These are phyloP conservation scores for Sphaeramia orbicularis DNA, from an alignment of 2,797 vertebrate species.

Conservation along the genomic window DNA sequence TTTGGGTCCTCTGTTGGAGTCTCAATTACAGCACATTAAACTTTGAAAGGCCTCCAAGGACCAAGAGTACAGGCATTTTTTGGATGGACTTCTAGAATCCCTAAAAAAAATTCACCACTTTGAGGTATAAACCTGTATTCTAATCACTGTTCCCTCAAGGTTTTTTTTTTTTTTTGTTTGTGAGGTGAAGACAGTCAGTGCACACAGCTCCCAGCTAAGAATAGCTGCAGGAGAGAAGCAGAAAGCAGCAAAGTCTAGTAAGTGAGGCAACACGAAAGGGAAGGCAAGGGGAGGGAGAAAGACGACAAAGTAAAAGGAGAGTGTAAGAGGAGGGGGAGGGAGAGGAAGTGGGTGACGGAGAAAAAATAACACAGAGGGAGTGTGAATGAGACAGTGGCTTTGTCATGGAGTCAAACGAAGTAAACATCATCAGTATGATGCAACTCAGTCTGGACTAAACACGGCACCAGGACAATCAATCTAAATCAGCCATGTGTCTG, in stretches of 20 bases:
- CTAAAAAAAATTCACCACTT: slow-evolving; percentile 55
- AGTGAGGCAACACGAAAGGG: slow-evolving; percentile 54
- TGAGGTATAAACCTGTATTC: slow-evolving; percentile 68
- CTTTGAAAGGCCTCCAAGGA: slow-evolving; percentile 68
- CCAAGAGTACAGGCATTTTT: slow-evolving; percentile 45
- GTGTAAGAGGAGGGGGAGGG: neutral
- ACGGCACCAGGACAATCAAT: slow-evolving; percentile 55
- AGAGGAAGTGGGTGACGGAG: slow-evolving; percentile 45
- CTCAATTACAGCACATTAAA: slow-evolving; percentile 64
- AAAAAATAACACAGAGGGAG: slow-evolving; percentile 39
- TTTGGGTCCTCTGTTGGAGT: slow-evolving; percentile 46
- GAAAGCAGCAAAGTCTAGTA: slow-evolving; percentile 44
- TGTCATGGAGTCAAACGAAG: slow-evolving; percentile 66
- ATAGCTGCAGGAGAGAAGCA: slow-evolving; percentile 70
- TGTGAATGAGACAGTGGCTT: slow-evolving; percentile 67
- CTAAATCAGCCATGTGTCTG: slow-evolving; percentile 68
- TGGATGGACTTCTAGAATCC: slow-evolving; percentile 65
- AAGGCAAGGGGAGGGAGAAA: slow-evolving; percentile 22
- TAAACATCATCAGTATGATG: slow-evolving; percentile 63
- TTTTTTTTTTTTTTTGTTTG: slow-evolving; percentile 71
- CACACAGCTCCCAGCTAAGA: slow-evolving; percentile 80
- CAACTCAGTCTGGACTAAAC: slow-evolving; percentile 57
- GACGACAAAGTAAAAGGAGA: neutral
- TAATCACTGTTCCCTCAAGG: slow-evolving; percentile 60
- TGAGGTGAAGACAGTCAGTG: slow-evolving; percentile 65